phyloP scores from a whole-genome alignment of 1,140 invertebrate species.

The Drosophila tsacasi region DNA sequence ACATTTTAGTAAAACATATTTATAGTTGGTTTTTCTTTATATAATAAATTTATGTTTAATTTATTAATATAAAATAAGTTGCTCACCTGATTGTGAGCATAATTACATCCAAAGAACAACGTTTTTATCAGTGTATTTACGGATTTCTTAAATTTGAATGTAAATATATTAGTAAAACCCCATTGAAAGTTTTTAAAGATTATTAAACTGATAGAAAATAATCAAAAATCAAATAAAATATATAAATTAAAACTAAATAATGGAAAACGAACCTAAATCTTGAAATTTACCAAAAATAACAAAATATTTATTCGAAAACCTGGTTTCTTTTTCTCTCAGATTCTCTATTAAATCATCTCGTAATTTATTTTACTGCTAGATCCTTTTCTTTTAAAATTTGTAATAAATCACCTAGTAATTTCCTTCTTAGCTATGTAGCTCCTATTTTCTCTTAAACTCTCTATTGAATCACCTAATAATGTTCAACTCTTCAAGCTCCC shows the following conservation, averaged over 20 bases:
- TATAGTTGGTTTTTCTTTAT: not conserved
- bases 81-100: no score
- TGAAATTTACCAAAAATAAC: not conserved
- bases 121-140: not conserved
- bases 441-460: not conserved
- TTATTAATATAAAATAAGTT: not conserved
- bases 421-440: not conserved
- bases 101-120: not conserved
- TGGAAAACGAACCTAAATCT: not conserved
- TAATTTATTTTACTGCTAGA: no score
- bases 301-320: no score
- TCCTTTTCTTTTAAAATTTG: no score
- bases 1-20: no score
- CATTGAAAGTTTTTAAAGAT: not conserved
- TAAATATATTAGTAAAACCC: no score
- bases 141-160: no score
- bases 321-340: no score
- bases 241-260: no score
- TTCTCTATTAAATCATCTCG: no score
- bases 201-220: not conserved
- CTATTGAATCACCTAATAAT: not conserved
- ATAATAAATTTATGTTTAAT: not conserved
- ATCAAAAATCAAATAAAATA: not conserved
- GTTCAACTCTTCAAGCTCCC: not conserved
- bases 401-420: not conserved